phyloP scores from a whole-genome alignment of 2,888 invertebrate species.

The Petrolisthes cinctipes region DNA sequence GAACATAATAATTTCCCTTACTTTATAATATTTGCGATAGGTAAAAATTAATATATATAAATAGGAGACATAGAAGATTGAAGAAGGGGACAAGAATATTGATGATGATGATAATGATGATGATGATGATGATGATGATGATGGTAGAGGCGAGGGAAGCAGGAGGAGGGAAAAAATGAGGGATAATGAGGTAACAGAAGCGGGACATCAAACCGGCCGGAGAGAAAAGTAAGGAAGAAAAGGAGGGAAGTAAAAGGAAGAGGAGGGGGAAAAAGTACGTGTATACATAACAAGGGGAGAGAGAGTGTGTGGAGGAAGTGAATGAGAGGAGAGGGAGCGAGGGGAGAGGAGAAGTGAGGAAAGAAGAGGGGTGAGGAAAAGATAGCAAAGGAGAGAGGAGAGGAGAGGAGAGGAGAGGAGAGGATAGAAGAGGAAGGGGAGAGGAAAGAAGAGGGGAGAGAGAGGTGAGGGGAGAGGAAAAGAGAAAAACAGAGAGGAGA shows the following conservation, averaged over 20 bases:
- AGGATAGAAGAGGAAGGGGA: background rate
- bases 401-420: background rate
- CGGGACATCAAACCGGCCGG: background rate
- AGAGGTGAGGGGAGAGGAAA: background rate
- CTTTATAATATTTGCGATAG: too few relatives aligned
- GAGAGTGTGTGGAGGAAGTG: background rate
- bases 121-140: background rate
- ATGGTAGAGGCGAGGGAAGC: background rate
- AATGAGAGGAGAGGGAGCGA: background rate
- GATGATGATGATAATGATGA: background rate
- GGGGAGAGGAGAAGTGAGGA: background rate
- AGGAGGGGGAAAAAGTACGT: background rate
- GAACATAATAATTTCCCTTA: too few relatives aligned
- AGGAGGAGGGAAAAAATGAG: background rate
- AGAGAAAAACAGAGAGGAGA: background rate
- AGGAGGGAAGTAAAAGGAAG: background rate
- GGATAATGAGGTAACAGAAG: background rate
- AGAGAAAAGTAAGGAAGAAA: background rate
- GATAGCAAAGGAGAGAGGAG: background rate
- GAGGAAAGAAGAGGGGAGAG: slow-evolving; percentile 6
- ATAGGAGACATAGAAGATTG: background rate
- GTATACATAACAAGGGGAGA: background rate
- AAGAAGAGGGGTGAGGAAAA: background rate
- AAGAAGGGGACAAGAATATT: background rate
- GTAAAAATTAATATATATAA: background rate